Conservation (phyloP, 2,888 invertebrate genomes). For the Pedicia rivosa region DNA sequence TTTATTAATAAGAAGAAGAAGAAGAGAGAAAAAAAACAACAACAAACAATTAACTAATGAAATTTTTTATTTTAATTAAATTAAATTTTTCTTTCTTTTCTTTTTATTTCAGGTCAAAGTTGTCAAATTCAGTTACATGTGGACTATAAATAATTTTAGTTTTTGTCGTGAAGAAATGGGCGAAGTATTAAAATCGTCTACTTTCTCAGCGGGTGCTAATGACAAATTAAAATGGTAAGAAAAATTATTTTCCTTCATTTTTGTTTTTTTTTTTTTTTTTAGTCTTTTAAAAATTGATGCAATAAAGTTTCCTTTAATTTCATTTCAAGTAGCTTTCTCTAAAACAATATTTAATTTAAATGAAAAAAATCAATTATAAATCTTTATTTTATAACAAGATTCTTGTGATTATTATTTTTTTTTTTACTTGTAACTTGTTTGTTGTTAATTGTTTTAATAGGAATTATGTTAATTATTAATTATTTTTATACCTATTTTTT, state of each 20-base stretch:
- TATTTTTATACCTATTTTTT: background rate
- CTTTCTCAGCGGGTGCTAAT: slow-evolving; percentile 98
- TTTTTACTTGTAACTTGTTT: too few species aligned
- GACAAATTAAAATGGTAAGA: slow-evolving; percentile 96
- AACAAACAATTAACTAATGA: too few species aligned
- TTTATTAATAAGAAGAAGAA: too few species aligned
- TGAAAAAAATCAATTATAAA: too few species aligned
- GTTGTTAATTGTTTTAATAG: too few species aligned
- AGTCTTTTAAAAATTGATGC: too few species aligned
- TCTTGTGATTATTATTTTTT: too few species aligned
- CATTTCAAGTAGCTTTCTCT: too few species aligned
- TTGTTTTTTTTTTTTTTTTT: background rate
- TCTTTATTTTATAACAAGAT: too few species aligned
- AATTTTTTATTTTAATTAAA: background rate
- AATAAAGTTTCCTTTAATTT: too few species aligned
- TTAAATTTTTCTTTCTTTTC: slow-evolving; percentile 13
- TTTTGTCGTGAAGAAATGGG: slow-evolving; percentile 99
- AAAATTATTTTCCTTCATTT: background rate
- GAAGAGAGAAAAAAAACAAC: too few species aligned
- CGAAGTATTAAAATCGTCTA: slow-evolving; percentile 98
- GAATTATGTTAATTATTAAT: background rate
- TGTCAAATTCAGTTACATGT: slow-evolving; percentile 99
- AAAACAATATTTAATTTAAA: too few species aligned
- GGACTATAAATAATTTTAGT: slow-evolving; percentile 99
- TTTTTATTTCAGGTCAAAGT: slow-evolving; percentile 84